Evolutionary conservation across 64 coral and sea anemone genomes (phyloP), one percentile per base, ranked within the genome.

Genomic region (Acropora yongei): DNA sequence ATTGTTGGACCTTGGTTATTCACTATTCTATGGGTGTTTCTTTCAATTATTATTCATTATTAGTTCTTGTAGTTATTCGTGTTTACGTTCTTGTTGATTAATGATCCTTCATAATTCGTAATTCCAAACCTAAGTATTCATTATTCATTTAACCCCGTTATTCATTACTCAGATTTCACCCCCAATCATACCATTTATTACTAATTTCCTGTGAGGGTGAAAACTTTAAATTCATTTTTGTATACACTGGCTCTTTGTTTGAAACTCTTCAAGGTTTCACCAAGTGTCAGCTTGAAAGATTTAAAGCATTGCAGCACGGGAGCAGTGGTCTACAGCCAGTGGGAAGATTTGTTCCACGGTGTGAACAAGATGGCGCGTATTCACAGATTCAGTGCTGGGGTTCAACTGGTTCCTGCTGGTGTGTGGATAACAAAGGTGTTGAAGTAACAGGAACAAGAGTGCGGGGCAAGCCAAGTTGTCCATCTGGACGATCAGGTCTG

Each of bases 381-480:
- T 77, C 86, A 44, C 67, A 44, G 40, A 84, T 94, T 7, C 97
- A 99, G 68, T 99, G 97, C 55, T 99, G 97, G 97, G 78, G 40
- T 0, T 99, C 97, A 2, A 84, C 91, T 58, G 97, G 97, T 2
- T 99, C 81, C 89, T 99, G 97, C 68, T 99, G 97, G 97, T 99
- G 97, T 92, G 91, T 85, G 49, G 89, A 99, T 82, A 41, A 14
- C 2, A 68, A 47, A 46, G 97, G 97, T 3, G 53, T 13, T 42
- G 97, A 96, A 47, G 8, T 93, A 44, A 48, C 57, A 30, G 92
- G 84, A 40, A 94, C 97, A 53, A 93, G 83, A 66, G 87, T 89
- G 20, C 78, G 94, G 43, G 97, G 97, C 41, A 83, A 30, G 17
- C 96, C 93, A 16, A 74, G 78, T 75, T 98, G 96, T 61, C 12